These are phyloP conservation scores for Hydrocynus forskahlii DNA, from an alignment of 2,797 vertebrate species.

Conservation along the genomic window DNA sequence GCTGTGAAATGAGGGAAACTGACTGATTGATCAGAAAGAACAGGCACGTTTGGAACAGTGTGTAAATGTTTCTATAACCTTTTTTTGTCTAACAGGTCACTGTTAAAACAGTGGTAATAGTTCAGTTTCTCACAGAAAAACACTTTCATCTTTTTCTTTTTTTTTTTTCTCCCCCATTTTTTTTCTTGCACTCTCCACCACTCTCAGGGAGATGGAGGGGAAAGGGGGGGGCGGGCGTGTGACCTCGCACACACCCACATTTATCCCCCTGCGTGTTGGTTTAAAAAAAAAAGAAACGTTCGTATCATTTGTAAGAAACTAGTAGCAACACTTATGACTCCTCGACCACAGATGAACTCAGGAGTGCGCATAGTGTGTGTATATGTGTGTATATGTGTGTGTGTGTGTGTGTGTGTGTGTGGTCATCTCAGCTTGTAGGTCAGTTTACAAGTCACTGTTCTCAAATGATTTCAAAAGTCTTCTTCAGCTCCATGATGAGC, in stretches of 20 bases:
- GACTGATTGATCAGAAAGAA: slow-evolving; percentile 58
- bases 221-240: slow-evolving; percentile 24
- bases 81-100: slow-evolving; percentile 83
- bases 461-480: slow-evolving; percentile 99
- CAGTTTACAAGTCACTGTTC: slow-evolving; percentile 37
- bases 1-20: slow-evolving; percentile 54
- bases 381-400: not conserved
- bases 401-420: slow-evolving; percentile 19
- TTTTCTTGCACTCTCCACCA: slow-evolving; percentile 67
- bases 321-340: slow-evolving; percentile 48
- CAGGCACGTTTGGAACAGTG: slow-evolving; percentile 86
- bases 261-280: slow-evolving; percentile 16
- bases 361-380: slow-evolving; percentile 26
- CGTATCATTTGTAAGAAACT: slow-evolving; percentile 33
- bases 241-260: slow-evolving; percentile 42
- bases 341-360: slow-evolving; percentile 33
- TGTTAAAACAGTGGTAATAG: slow-evolving; percentile 96
- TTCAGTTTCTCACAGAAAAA: slow-evolving; percentile 99
- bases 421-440: slow-evolving; percentile 28
- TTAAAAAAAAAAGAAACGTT: slow-evolving; percentile 33
- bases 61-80: slow-evolving; percentile 68
- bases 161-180: slow-evolving; percentile 60
- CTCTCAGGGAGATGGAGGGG: slow-evolving; percentile 42
- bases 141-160: slow-evolving; percentile 75
- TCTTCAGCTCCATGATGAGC: slow-evolving; percentile 98